Evolutionary conservation across 2,797 vertebrate species (phyloP).

Genomic region (Tenualosa thibaudeaui): DNA sequence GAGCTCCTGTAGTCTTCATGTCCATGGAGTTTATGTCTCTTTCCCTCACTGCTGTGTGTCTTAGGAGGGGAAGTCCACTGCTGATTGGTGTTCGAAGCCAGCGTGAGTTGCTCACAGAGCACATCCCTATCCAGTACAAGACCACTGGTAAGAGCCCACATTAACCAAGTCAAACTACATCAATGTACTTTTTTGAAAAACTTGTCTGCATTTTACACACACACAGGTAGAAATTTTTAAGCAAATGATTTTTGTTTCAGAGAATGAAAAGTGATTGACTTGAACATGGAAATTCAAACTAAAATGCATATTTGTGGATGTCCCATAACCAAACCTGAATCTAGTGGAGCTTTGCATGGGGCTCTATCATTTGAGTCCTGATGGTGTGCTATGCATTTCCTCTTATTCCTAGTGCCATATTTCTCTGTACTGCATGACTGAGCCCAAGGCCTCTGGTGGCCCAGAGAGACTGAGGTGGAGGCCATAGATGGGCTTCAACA

Average conservation of each 20-base stretch:
- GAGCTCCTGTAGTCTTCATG: too few species aligned
- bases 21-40: background rate
- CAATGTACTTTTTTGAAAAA: background rate
- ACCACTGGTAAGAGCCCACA: constrained; percentile 76
- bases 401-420: background rate
- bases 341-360: background rate
- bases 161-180: background rate
- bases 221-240: background rate
- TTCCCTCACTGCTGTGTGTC: background rate
- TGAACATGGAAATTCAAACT: background rate
- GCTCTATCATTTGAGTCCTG: background rate
- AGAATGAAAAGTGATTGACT: background rate
- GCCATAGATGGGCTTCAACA: background rate
- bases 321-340: background rate
- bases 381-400: background rate
- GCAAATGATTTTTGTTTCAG: background rate
- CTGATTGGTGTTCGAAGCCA: constrained; percentile 92
- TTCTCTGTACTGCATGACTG: background rate
- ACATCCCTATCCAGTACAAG: constrained; percentile 89
- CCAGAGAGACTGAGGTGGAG: background rate
- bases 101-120: constrained; percentile 84
- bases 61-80: constrained; percentile 92
- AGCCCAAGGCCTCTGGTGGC: background rate
- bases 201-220: background rate
- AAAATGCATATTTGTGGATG: background rate